Evolutionary conservation across 1,140 invertebrate species (phyloP), one percentile per base, ranked within the genome.

Genomic region (Manduca sexta): DNA sequence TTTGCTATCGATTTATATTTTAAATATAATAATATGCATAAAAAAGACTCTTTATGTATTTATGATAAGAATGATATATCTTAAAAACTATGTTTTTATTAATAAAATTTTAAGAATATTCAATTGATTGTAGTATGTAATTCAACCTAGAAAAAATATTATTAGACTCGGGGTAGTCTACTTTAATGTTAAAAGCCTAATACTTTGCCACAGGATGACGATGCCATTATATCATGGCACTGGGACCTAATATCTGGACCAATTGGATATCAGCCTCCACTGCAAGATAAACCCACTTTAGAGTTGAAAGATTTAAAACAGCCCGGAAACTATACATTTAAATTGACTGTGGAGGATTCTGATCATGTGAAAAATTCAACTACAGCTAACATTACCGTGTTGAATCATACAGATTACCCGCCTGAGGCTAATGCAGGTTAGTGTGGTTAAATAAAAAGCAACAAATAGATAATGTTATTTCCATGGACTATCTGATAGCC

Each of bases 321-420:
- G 40, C 93, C 96, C 4, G 97, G 97, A 47, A 95, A 96, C 83
- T 98, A 98, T 67, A 95, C 93, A 0, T 97, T 98, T 71, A 95
- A 95, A 90, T 86, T 98, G 48, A 97, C 95, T 2, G 95, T 98
- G 0, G 95, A 95, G 61, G 97, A 98, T 83, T 94, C 94, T 0
- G 94, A 98, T 82, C 94, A 95, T 56, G 92, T 91, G 0, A 93
- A 90, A 39, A 97, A 96, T 84, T 95, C 90, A 1, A 95, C 95
- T 0, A 92, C 90, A 12, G 96, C 96, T 18, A 96, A 95, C 82
- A 93, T 98, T 41, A 95, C 92, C 26, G 95, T 98, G 11, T 86
- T 97, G 7, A 96, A 97, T 88, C 93, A 94, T 60, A 96, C 90
- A 0, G 97, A 98, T 75, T 98, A 98, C 88, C 96, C 96, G 2